Evolutionary conservation across 2,888 invertebrate species (phyloP), one percentile per base, ranked within the genome.

Genomic region (Cerastis rubricosa): DNA sequence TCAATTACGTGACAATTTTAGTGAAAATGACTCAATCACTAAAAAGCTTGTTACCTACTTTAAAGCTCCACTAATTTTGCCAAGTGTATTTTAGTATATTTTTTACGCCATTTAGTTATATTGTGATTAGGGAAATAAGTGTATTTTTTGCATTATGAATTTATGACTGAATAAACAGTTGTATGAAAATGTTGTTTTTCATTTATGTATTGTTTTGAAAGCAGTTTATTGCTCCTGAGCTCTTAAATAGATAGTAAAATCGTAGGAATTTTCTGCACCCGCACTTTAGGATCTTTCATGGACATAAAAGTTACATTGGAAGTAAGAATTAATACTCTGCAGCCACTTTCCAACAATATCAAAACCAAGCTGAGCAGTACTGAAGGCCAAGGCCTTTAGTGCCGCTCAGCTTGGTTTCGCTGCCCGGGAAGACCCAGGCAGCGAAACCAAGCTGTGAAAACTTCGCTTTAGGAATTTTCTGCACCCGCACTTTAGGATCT

Each of bases 131-230:
- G 80, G 85, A 84, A 59, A 71, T 86, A 85, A 89, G 85, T 77
- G 81, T 89, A 89, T 89, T 90, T 81, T 89, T 90, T 90, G 83
- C 85, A 89, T 89, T 69, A 71, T 87, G 87, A 90, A 88, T 90
- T 88, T 69, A 83, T 89, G 87, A 90, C 89, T 90, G 90, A 90
- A 90, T 92, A 92, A 92, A 93, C 83, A 91, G 86, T 90, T 85
- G 81, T 70, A 85, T 78, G 90, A 89, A 87, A 68, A 74, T 81
- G 4, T 83, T 86, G 29, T 70, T 88, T 70, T 73, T 59, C 43
- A 45, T 35, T 40, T 40, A 8, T 11, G 59, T 29, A 29, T 35
- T 35, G 59, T 29, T 29, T 29, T 19, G 8, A 29, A 29, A 59
- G 3, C 17, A 29, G 29, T 29, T 59, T 29, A 59, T 59, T 59